phyloP scores from a whole-genome alignment of 2,888 invertebrate genomes.

The Chloroclysta siterata region DNA sequence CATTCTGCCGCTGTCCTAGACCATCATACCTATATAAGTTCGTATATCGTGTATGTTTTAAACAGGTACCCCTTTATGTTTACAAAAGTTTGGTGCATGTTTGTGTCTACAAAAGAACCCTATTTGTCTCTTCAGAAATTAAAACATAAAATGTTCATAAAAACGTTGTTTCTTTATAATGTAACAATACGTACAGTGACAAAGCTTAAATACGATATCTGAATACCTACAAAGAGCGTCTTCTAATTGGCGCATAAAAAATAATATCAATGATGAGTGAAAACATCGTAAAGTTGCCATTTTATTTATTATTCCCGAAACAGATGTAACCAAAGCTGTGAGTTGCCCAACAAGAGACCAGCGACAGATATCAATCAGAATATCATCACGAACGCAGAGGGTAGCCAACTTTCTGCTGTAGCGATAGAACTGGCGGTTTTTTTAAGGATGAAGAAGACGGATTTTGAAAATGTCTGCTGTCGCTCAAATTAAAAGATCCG shows the following conservation, averaged over 20 bases:
- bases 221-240: conserved; percentile 12
- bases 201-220: not conserved
- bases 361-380: conserved; percentile 50
- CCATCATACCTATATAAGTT: no score
- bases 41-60: no score
- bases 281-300: conserved; percentile 21
- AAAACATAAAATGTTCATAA: not conserved
- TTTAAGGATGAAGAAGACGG: not conserved
- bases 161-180: no score
- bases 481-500: no score
- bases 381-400: conserved; percentile 22
- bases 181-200: no score
- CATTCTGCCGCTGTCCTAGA: no score
- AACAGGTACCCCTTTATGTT: no score
- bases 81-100: no score
- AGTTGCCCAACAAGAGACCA: conserved; percentile 37
- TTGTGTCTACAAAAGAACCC: not conserved
- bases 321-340: conserved; percentile 24
- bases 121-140: not conserved
- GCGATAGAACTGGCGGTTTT: conserved; percentile 7
- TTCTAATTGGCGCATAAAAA: conserved; percentile 23
- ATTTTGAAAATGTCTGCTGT: no score
- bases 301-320: conserved; percentile 23
- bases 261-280: conserved; percentile 19
- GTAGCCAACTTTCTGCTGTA: conserved; percentile 12